These are phyloP conservation scores for Eptesicus fuscus DNA, from an alignment of 2,113 vertebrate species.

Conservation along the genomic window DNA sequence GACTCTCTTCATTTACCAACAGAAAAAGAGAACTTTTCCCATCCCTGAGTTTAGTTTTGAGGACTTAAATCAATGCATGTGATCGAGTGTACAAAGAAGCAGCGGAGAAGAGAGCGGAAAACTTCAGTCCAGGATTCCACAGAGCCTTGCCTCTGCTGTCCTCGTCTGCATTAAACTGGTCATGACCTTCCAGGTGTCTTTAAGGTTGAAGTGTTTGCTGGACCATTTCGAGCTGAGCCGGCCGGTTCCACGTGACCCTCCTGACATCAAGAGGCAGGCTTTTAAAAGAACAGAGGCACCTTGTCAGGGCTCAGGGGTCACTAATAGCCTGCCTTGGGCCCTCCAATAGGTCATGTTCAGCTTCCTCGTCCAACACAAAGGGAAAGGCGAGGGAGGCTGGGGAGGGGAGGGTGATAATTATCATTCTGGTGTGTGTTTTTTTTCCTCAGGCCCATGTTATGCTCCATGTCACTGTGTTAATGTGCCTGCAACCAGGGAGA, in stretches of 20 bases:
- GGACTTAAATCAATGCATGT: background rate
- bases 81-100: background rate
- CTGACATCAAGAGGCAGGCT: constrained; percentile 88
- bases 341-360: constrained; percentile 83
- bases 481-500: constrained; percentile 88
- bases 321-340: constrained; percentile 94
- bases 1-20: background rate
- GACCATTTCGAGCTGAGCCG: constrained; percentile 86
- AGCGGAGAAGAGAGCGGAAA: constrained; percentile 6
- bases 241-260: constrained; percentile 81
- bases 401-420: constrained; percentile 89
- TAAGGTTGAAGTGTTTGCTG: constrained; percentile 90
- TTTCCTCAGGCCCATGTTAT: constrained; percentile 87
- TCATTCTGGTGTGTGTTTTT: constrained; percentile 81
- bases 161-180: constrained; percentile 87
- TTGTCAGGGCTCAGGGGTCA: constrained; percentile 90
- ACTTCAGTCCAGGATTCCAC: constrained; percentile 78
- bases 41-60: constrained; percentile 1
- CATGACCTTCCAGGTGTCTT: constrained; percentile 93
- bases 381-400: constrained; percentile 80
- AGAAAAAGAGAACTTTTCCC: constrained; percentile 12
- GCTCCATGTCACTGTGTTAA: constrained; percentile 92
- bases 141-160: constrained; percentile 76
- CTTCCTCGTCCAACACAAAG: constrained; percentile 87
- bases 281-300: constrained; percentile 87